phyloP scores from a whole-genome alignment of 2,888 invertebrate species.

The Abrostola tripartita region DNA sequence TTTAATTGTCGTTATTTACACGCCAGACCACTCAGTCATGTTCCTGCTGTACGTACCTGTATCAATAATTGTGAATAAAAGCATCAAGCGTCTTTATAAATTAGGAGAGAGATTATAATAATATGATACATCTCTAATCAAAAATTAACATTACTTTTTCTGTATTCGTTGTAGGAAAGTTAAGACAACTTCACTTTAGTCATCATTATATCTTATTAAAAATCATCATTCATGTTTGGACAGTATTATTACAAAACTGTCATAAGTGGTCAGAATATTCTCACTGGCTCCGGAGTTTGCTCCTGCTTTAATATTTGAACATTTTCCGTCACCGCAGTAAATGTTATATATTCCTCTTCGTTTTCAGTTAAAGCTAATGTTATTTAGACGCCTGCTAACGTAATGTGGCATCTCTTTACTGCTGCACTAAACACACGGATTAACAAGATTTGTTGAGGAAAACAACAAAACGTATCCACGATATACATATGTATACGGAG shows the following conservation, averaged over 20 bases:
- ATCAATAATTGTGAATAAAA: too few relatives aligned
- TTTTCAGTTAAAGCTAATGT: slow-evolving; percentile 1
- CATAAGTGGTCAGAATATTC: not conserved
- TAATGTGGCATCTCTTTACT: slow-evolving; percentile 1
- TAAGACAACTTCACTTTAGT: not conserved
- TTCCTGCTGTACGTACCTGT: too few relatives aligned
- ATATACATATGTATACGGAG: not conserved
- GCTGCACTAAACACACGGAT: slow-evolving; percentile 15
- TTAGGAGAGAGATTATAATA: too few relatives aligned
- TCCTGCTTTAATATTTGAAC: not conserved
- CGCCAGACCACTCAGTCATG: too few relatives aligned
- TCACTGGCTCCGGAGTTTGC: too few relatives aligned
- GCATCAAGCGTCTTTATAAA: too few relatives aligned
- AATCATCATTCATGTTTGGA: not conserved
- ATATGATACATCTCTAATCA: too few relatives aligned
- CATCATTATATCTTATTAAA: not conserved
- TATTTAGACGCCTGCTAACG: not conserved
- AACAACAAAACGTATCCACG: slow-evolving; percentile 9
- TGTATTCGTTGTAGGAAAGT: too few relatives aligned
- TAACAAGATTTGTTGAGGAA: slow-evolving; percentile 32
- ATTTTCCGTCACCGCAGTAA: not conserved
- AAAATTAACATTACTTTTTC: too few relatives aligned
- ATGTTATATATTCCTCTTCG: not conserved
- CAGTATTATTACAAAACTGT: not conserved
- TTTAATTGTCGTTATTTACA: too few relatives aligned